Evolutionary conservation across 2,888 invertebrate genomes (phyloP), one percentile per base, ranked within the genome.

Genomic region (Ormyrus thymus): DNA sequence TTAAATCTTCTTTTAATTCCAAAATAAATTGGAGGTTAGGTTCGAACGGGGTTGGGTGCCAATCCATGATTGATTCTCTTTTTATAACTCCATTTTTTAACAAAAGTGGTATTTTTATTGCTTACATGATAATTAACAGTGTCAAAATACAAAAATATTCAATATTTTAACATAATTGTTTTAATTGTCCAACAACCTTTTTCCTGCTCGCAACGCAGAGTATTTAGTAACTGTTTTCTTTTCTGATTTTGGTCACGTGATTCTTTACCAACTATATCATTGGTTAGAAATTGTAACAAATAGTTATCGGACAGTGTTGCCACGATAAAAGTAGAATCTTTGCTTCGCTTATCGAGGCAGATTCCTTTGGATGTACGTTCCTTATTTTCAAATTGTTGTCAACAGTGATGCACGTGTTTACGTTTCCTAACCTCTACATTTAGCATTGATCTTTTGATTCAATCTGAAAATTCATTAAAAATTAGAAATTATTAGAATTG

Each of bases 31-130:
- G 78, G 70, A 83, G 79, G 82, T 81, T 81, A 29, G 78, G 82
- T 79, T 71, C 72, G 43, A 80, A 73, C 11, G 62, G 13, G n/a
- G 64, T 76, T 8, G 13, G 53, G 8, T 56, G 48, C 61, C 62
- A 68, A 69, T 80, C 69, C 79, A 76, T 80, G 2, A 29, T 29
- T 62, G 11, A 15, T 55, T 58, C 13, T 29, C 15, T 29, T 29
- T 15, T 80, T 50, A 74, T n/a, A 13, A 56, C 51, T 15, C 69
- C 53, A 43, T 48, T 69, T 5, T 58, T 66, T 50, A 77, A 71
- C 15, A 4, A 81, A 79, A 81, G 61, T 76, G 71, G 78, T 72
- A 80, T 75, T 81, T 82, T 81, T 83, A 82, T 83, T 82, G 45
- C 72, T 48, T 81, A 82, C 79, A 80, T 68, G 10, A 62, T n/a